A percentile compares a stretch with the other conserved stretches of the same genome.
phyloP scores from a whole-genome alignment of 2,797 vertebrate genomes.

The Threskiornis aethiopicus region DNA sequence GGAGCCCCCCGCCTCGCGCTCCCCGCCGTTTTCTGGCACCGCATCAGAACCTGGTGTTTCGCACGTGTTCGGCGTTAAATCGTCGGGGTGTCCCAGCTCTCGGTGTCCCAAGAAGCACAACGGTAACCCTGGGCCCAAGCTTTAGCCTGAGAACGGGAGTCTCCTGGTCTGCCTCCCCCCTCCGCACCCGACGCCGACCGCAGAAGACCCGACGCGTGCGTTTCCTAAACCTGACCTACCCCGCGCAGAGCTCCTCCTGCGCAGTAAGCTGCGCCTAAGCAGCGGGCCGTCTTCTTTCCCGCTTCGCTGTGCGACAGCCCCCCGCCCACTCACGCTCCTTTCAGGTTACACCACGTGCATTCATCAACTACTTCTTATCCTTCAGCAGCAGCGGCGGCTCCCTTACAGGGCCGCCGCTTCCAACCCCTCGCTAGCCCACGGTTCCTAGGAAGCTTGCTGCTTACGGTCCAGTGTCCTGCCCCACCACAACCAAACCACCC shows the following conservation, averaged over 20 bases:
- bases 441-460: background rate
- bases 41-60: background rate
- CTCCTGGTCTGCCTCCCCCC: background rate
- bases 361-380: background rate
- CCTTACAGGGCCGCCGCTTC: background rate
- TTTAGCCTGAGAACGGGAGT: background rate
- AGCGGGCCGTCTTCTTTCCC: background rate
- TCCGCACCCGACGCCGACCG: accelerated
- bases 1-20: background rate
- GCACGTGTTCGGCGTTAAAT: background rate
- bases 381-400: background rate
- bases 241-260: background rate
- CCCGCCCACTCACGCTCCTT: background rate
- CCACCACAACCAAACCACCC: background rate
- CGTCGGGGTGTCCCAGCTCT: background rate
- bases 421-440: background rate
- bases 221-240: background rate
- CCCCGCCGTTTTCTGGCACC: accelerated
- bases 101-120: background rate
- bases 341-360: background rate
- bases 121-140: background rate
- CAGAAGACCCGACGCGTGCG: accelerated
- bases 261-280: background rate
- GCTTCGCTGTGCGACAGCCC: no score
- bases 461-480: background rate